These are phyloP conservation scores for Brachionus asplanchnoidis DNA, from an alignment of 1,140 invertebrate genomes.

Conservation along the genomic window DNA sequence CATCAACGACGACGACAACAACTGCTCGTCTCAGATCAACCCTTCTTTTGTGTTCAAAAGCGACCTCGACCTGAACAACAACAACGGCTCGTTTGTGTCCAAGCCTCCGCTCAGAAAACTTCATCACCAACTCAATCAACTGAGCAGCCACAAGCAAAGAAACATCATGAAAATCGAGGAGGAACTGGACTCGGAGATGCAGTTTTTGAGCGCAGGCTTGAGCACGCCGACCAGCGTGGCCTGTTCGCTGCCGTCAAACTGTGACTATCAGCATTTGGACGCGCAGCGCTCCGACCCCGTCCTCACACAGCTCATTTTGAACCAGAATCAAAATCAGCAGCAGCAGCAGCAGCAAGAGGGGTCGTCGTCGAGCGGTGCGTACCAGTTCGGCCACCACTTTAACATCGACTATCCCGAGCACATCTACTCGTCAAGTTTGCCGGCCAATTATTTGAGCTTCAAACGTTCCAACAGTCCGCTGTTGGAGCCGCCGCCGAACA, in stretches of 20 bases:
- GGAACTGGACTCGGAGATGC: background rate
- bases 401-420: background rate
- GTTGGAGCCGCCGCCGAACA: background rate
- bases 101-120: background rate
- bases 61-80: background rate
- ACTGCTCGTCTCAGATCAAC: background rate
- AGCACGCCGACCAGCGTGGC: background rate
- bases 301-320: background rate
- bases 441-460: background rate
- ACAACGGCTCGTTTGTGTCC: background rate
- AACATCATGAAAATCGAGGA: conserved; percentile 27
- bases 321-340: background rate
- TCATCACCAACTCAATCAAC: background rate
- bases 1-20: background rate
- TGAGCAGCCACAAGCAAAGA: background rate
- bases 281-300: conserved; percentile 19
- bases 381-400: background rate
- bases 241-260: background rate
- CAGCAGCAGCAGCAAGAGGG: too few relatives aligned
- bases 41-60: background rate
- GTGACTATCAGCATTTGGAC: background rate
- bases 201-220: background rate
- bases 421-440: background rate
- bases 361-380: too few relatives aligned
- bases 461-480: background rate